Base-by-base conservation (phyloP, 2,113 vertebrate genomes). In the Rissa tridactyla region DNA sequence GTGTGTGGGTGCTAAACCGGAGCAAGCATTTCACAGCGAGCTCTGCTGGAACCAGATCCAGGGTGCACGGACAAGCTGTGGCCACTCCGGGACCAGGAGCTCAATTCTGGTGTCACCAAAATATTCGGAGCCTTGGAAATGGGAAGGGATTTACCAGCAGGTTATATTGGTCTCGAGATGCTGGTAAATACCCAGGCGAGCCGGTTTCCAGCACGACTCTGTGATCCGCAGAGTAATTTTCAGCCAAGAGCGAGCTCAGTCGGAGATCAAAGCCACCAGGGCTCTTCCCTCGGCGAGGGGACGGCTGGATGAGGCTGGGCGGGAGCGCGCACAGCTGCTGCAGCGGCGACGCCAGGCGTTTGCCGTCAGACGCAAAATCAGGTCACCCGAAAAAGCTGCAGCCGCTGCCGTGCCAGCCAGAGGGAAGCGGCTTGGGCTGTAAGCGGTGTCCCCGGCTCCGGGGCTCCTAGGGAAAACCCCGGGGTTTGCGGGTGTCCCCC, bases 351-450 rank as follows among this genome's bases (percentile, higher is more conserved):
- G 9, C 3, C 32, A 60, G 88, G 44, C 7, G 8, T 86, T 61
- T 13, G 9, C 81, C 3, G 21, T 40, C 87, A 88, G 79, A 86
- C 7, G 2, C 57, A 36, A 75, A 97, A 97, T 75, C 94, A 94
- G 96, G 96, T 97, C 97, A 96, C 77, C 81, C 9, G 5, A 30
- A 62, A 79, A 82, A 91, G 55, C 82, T 60, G 11, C 94, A 82
- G 92, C 38, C 2, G 9, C 66, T 66, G 58, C 66, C 3, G 0
- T 12, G 27, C 2, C 5, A 1, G 70, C 57, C 44, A 36, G 46
- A 49, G 44, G 61, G 64, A 82, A 61, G 64, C 0, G 6, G 27
- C 44, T 11, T 13, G 69, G 57, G 69, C 72, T 91, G 25, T 21
- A 20, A 51, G 66, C 36, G n/a, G 8, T 6, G 30, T 57, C 22